Evolutionary conservation across 2,797 vertebrate species (phyloP), one percentile per base, ranked within the genome.

Genomic region (Syngnathus acus): DNA sequence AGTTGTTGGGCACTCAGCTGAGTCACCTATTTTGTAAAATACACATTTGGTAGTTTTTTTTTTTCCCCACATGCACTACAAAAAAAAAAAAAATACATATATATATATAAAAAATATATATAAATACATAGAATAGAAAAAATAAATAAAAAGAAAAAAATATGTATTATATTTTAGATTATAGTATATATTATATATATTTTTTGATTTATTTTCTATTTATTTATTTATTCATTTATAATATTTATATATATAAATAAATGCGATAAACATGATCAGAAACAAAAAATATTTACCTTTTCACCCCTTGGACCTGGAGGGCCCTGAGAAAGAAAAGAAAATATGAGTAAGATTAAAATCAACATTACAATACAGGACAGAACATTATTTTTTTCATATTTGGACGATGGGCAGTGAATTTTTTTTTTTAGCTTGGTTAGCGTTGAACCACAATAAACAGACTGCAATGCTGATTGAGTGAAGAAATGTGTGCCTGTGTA

Each of bases 251-350:
- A 26, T 26, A 43, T 43, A 13, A 11, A 13, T 51, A 51, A 51
- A 51, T 7, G 9, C 21, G 48, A 50, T 6, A 50, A 51, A 21
- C 48, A n/a, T 51, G 19, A n/a, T 3, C 48, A 51, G 9, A n/a
- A 51, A 51, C 26, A 23, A 38, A 13, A 16, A 65, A 89, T 5
- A 54, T 94, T 94, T 87, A 98, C 97, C 94, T 99, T 98, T 75
- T 98, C 96, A 72, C 97, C 97, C 90, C 95, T 93, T 65, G 87
- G 91, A 92, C 97, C 96, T 70, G 94, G 91, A 83, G 94, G 87
- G 58, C 97, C 97, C 96, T 98, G 72, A 65, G 79, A 86, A 81
- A 78, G 82, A 8, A 81, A 39, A 48, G 65, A 45, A 38, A 10
- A 55, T 64, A 69, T 59, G 9, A 37, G 53, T 65, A 45, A 2